phyloP scores from a whole-genome alignment of 2,797 vertebrate species.

The Eutrigla gurnardus region DNA sequence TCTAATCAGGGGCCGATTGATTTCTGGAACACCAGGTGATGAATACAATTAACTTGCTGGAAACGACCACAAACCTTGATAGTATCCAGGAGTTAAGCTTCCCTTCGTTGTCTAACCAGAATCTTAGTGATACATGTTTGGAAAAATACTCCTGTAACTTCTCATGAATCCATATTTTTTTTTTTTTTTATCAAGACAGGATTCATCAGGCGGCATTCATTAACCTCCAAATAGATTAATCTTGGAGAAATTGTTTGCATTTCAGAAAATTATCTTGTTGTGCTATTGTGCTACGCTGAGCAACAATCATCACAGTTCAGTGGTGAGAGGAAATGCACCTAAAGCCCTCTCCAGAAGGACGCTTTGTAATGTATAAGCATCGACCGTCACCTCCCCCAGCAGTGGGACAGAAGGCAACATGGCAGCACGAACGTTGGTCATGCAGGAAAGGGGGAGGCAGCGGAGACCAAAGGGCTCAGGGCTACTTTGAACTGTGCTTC shows the following conservation, averaged over 20 bases:
- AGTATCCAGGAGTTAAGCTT: not conserved
- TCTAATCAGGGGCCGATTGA: conserved; percentile 13
- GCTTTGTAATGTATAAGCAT: conserved; percentile 34
- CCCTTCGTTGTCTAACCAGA: not conserved
- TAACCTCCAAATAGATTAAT: not conserved
- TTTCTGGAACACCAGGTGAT: conserved; percentile 1
- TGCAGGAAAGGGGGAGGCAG: conserved; percentile 50
- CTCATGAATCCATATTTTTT: not conserved
- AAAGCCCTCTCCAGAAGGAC: conserved; percentile 46
- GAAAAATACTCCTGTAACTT: not conserved
- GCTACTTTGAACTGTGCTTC: conserved; percentile 48
- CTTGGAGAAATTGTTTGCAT: not conserved
- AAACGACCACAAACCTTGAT: not conserved
- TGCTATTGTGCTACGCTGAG: not conserved
- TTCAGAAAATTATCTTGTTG: not conserved
- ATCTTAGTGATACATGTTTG: not conserved
- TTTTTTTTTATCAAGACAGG: not conserved
- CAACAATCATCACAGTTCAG: conserved; percentile 6
- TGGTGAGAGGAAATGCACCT: conserved; percentile 21
- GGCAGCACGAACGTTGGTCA: conserved; percentile 65
- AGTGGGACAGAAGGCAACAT: conserved; percentile 68
- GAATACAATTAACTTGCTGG: conserved; percentile 1
- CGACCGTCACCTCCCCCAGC: conserved; percentile 64
- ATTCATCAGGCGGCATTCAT: not conserved
- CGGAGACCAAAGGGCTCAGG: conserved; percentile 43